phyloP scores from a whole-genome alignment of 2,797 vertebrate species.

The Lepidocolaptes lacrymiger region DNA sequence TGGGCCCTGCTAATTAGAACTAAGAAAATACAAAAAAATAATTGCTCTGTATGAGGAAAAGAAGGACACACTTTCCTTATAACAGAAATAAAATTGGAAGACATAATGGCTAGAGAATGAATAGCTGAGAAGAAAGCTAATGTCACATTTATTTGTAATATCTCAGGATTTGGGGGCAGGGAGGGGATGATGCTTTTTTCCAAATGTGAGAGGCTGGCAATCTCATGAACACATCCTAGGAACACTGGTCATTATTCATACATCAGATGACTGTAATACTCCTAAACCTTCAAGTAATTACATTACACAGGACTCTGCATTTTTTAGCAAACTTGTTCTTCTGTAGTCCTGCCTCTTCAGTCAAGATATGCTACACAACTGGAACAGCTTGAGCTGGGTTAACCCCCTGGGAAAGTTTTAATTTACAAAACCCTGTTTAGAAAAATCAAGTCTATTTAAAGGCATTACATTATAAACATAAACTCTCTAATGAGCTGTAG shows the following conservation, averaged over 20 bases:
- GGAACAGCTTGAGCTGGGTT: slow-evolving; percentile 66
- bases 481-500: slow-evolving; percentile 80
- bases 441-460: slow-evolving; percentile 80
- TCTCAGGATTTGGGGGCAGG: neutral
- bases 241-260: slow-evolving; percentile 14
- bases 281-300: slow-evolving; percentile 39
- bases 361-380: slow-evolving; percentile 68
- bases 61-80: neutral
- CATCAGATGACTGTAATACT: slow-evolving; percentile 11
- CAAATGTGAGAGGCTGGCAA: neutral
- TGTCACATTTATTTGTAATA: neutral
- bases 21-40: neutral
- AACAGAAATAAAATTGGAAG: neutral
- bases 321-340: slow-evolving; percentile 27
- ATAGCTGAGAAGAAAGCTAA: neutral
- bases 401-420: slow-evolving; percentile 77
- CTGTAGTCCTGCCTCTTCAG: slow-evolving; percentile 44
- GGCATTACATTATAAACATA: slow-evolving; percentile 79
- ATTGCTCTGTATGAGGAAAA: neutral
- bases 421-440: slow-evolving; percentile 77
- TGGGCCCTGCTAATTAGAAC: neutral
- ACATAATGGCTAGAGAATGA: neutral
- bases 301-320: neutral
- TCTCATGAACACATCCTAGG: neutral
- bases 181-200: neutral